phyloP scores from a whole-genome alignment of 2,888 invertebrate genomes.

The Rotaria socialis region DNA sequence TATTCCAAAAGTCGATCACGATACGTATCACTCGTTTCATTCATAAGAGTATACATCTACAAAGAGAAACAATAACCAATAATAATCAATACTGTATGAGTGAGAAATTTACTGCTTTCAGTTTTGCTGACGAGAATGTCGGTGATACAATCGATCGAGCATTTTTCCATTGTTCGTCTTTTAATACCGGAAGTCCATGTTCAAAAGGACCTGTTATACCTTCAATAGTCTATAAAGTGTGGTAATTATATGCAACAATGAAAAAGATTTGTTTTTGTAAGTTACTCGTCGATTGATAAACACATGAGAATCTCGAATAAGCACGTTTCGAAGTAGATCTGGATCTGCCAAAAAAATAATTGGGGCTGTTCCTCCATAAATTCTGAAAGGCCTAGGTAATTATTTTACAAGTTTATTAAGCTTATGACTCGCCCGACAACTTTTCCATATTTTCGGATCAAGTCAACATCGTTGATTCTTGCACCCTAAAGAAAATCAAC shows the following conservation, averaged over 20 bases:
- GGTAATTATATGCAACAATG: no score
- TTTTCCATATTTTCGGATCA: background rate
- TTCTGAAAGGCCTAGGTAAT: background rate
- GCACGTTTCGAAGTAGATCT: background rate
- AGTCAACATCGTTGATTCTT: background rate
- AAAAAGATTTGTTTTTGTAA: no score
- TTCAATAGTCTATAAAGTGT: no score
- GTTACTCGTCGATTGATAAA: conserved; percentile 20
- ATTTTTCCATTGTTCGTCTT: conserved; percentile 46
- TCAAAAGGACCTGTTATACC: conserved; percentile 18
- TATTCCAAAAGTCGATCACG: conserved; percentile 24
- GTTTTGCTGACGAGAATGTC: conserved; percentile 39
- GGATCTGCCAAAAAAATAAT: background rate
- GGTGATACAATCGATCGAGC: conserved; percentile 42
- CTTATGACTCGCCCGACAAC: background rate
- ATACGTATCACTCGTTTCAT: conserved; percentile 21
- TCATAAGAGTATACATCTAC: conserved; percentile 39
- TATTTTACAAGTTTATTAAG: no score
- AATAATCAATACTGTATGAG: no score
- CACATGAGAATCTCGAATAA: background rate
- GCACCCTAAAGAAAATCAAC: background rate
- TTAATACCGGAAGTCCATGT: conserved; percentile 36
- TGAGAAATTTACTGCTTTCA: conserved; percentile 34
- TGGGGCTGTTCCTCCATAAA: background rate
- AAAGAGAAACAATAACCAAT: no score